A percentile compares a stretch with the other conserved stretches of the same genome.
Conservation (phyloP, 2,113 vertebrate genomes). For the Boulengeromyrus knoepffleri region DNA sequence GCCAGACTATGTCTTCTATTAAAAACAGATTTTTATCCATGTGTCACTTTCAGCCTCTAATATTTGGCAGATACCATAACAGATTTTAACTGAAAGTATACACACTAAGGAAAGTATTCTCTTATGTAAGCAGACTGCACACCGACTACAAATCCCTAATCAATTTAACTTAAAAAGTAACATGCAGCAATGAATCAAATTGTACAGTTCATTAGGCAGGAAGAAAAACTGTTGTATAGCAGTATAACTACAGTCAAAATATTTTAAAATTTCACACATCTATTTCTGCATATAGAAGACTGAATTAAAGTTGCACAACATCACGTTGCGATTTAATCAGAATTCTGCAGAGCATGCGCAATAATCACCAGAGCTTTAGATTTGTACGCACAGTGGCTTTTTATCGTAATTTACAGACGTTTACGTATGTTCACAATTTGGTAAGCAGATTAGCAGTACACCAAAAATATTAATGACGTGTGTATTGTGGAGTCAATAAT, state of each 20-base stretch:
- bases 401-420: neutral
- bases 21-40: constrained; percentile 16
- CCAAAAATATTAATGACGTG: neutral
- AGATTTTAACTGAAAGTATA: neutral
- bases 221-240: neutral
- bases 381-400: neutral
- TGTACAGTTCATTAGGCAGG: neutral
- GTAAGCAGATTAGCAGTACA: neutral
- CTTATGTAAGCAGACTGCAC: constrained; percentile 5
- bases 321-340: neutral
- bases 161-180: neutral
- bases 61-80: neutral
- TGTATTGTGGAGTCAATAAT: neutral
- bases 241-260: neutral
- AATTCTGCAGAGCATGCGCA: neutral
- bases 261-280: neutral
- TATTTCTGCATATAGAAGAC: neutral
- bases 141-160: neutral
- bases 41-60: neutral
- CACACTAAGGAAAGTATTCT: constrained; percentile 11
- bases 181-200: neutral
- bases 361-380: neutral
- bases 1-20: constrained; percentile 11
- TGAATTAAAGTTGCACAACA: neutral
- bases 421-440: neutral